phyloP scores from a whole-genome alignment of 2,888 invertebrate genomes.

The Aphidoletes aphidimyza region DNA sequence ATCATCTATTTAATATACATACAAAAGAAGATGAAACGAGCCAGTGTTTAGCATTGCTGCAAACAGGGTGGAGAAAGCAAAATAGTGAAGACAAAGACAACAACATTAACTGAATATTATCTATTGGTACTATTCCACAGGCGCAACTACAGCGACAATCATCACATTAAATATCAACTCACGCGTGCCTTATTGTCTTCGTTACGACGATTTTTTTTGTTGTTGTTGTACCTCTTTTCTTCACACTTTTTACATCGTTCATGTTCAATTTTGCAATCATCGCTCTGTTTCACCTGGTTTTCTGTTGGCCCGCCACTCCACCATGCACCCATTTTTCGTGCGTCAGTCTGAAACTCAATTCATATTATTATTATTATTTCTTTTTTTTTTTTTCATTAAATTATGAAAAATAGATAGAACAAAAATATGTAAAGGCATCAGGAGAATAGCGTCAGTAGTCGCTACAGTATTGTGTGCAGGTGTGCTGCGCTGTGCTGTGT shows the following conservation, averaged over 20 bases:
- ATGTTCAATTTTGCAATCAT: neutral
- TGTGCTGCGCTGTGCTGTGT: neutral
- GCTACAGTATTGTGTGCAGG: neutral
- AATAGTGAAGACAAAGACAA: neutral
- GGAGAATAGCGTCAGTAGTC: too few relatives aligned
- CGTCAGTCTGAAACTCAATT: too few relatives aligned
- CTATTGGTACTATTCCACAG: conserved; percentile 30
- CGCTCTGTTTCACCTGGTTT: too few relatives aligned
- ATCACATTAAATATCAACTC: neutral
- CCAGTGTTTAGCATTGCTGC: neutral
- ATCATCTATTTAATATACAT: conserved; percentile 5
- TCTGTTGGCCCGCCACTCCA: too few relatives aligned
- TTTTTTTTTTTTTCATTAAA: conserved; percentile 10
- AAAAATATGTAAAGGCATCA: too few relatives aligned
- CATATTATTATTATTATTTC: too few relatives aligned
- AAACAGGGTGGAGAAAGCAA: too few relatives aligned
- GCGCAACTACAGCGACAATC: neutral
- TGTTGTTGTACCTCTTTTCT: neutral
- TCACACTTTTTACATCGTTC: neutral
- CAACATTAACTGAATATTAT: neutral
- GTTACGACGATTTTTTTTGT: neutral
- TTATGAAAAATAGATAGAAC: conserved; percentile 3
- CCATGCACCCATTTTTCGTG: neutral
- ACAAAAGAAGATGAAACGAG: neutral
- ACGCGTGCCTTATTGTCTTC: conserved; percentile 15